Percentiles rank a stretch among this genome's conserved stretches.
phyloP scores from a whole-genome alignment of 2,113 vertebrate genomes.

The Albula glossodonta region DNA sequence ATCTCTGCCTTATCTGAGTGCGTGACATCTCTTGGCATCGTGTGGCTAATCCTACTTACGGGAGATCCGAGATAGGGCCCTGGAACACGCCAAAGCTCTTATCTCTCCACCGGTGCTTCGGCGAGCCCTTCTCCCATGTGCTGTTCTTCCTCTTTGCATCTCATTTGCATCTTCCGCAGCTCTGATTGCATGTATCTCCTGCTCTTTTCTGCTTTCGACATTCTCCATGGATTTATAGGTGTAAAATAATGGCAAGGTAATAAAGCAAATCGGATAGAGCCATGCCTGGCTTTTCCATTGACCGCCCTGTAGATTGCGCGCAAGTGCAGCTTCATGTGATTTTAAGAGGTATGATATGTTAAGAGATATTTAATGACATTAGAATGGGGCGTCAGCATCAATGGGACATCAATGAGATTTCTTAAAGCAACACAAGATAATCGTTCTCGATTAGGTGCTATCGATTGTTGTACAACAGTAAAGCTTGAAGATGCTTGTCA shows the following conservation, averaged over 20 bases:
- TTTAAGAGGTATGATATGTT: background rate
- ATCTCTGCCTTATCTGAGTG: background rate
- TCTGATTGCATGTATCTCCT: background rate
- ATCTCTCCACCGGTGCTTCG: background rate
- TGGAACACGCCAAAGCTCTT: background rate
- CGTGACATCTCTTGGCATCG: background rate
- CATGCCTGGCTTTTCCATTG: background rate
- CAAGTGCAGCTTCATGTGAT: background rate
- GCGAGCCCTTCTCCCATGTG: background rate
- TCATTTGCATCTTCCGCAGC: background rate
- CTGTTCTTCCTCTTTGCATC: slow-evolving; percentile 20
- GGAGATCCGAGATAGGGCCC: background rate
- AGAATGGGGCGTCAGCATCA: no score
- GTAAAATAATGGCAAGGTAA: background rate
- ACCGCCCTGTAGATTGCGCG: background rate
- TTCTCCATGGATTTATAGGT: background rate
- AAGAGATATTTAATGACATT: no score
- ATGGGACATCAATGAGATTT: no score
- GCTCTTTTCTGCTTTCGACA: background rate
- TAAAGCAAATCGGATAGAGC: background rate
- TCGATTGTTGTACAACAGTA: no score
- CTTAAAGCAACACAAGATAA: no score
- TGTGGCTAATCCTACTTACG: background rate
- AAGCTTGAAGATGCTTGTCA: background rate
- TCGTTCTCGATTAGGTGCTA: no score